A percentile compares a stretch with the other conserved stretches of the same genome.
Evolutionary conservation across 2,888 invertebrate genomes (phyloP).

Genomic region (Iphiclides podalirius): DNA sequence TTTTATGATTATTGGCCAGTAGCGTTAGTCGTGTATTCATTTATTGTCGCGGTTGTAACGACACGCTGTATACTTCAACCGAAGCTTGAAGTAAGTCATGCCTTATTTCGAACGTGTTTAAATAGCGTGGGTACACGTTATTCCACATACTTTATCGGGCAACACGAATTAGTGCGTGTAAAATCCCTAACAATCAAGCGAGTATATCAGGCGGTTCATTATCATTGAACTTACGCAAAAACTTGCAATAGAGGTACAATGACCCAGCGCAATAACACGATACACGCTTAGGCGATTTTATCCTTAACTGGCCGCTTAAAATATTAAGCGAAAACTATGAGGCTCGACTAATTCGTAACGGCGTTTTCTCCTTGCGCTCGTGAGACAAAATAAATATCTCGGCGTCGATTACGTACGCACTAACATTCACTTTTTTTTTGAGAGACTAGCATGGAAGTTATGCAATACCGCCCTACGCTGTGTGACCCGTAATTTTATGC

Average conservation of each 20-base stretch:
- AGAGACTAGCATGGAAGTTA: constrained; percentile 32
- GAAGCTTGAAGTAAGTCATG: no score
- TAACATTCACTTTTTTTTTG: constrained; percentile 70
- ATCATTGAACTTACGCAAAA: constrained; percentile 43
- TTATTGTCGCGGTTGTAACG: no score
- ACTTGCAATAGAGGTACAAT: constrained; percentile 25
- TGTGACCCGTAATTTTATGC: not conserved
- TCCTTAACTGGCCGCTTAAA: constrained; percentile 3
- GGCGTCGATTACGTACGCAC: constrained; percentile 52
- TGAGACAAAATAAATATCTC: constrained; percentile 44
- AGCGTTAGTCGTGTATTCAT: no score
- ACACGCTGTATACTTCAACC: no score
- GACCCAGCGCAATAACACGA: constrained; percentile 22
- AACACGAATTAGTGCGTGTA: constrained; percentile 3
- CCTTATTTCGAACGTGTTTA: no score
- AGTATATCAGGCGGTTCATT: constrained; percentile 38
- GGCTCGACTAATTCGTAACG: constrained; percentile 40
- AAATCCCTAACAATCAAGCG: not conserved
- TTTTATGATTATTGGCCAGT: no score
- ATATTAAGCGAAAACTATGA: constrained; percentile 32
- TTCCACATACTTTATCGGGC: not conserved
- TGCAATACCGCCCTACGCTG: not conserved
- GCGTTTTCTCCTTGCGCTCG: constrained; percentile 44
- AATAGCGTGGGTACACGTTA: no score
- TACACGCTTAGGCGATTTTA: constrained; percentile 1